Evolutionary conservation across 2,797 vertebrate species (phyloP), one percentile per base, ranked within the genome.

Genomic region (Eulemur rubriventer): DNA sequence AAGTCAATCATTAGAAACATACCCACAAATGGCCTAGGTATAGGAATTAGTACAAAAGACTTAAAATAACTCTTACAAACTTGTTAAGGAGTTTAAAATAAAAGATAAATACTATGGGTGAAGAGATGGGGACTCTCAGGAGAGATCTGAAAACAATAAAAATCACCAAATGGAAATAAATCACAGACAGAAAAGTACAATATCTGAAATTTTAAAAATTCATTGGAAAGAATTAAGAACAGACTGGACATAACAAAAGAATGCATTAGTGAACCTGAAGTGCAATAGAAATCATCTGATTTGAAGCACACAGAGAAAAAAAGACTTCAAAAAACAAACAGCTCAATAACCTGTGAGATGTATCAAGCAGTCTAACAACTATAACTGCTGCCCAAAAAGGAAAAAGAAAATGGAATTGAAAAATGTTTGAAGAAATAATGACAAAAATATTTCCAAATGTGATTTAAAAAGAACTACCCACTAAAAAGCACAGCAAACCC

Each of bases 121-220:
- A 92, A 69, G 30, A 89, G 41, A 67, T 20, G 17, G 5, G 16
- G 41, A 75, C 67, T 38, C 30, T 48, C 24, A 22, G 43, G 63
- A 87, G 67, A 69, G 41, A 86, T 48, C 18, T 90, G n/a, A 26
- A 96, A 83, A 86, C 12, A 55, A n/a, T 46, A 84, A 90, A 78
- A 9, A 57, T 17, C 16, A 67, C 2, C 82, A 94, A 89, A 81
- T 57, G 61, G 72, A 91, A 91, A 88, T 35, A 91, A 91, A 88
- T 35, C 22, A 57, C 7, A 63, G 48, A 69, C 18, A 89, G 46
- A 84, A 92, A 96, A 84, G 17, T 38, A 79, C 18, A 61, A 38
- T 14, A 81, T 75, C 38, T 70, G 13, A 89, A 85, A 46, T 87
- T 17, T 63, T 46, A 14, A 38, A 89, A 91, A 84, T 17, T 59